Percentiles rank a stretch among this genome's conserved stretches.
phyloP scores from a whole-genome alignment of 1,140 invertebrate species.

The Drosophila baimaii region DNA sequence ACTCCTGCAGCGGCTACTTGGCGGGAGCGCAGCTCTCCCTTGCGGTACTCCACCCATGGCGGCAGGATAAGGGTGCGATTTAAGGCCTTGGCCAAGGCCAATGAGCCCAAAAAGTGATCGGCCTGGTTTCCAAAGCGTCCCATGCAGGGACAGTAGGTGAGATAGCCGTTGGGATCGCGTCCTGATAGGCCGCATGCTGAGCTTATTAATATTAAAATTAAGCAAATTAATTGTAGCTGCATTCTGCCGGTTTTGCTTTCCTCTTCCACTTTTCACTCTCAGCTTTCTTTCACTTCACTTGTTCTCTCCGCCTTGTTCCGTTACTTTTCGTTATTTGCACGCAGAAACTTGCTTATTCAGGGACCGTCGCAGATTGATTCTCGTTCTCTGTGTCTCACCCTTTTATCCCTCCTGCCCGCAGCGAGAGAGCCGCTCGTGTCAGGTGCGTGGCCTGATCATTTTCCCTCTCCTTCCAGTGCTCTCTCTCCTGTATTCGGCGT shows the following conservation, averaged over 20 bases:
- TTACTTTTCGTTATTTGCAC: too few species aligned
- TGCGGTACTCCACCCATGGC: conserved; percentile 96
- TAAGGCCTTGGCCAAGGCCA: conserved; percentile 94
- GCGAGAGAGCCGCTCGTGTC: too few species aligned
- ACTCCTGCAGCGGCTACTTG: conserved; percentile 92
- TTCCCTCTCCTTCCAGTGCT: too few species aligned
- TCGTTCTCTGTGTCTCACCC: too few species aligned
- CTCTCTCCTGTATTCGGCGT: too few species aligned
- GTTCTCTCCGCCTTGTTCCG: too few species aligned
- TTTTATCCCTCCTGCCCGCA: too few species aligned
- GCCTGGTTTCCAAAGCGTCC: conserved; percentile 98
- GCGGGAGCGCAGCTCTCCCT: conserved; percentile 90
- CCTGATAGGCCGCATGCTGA: conserved; percentile 31
- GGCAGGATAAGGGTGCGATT: conserved; percentile 96
- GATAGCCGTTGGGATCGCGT: conserved; percentile 87
- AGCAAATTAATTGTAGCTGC: conserved; percentile 54
- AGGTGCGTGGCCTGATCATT: too few species aligned
- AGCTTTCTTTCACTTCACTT: too few species aligned
- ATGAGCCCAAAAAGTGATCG: conserved; percentile 95
- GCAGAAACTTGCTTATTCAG: too few species aligned
- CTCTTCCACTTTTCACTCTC: too few species aligned
- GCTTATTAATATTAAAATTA: conserved; percentile 34
- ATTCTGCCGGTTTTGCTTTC: conserved; percentile 76
- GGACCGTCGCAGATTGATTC: too few species aligned
- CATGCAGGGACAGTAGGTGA: conserved; percentile 96